phyloP scores from a whole-genome alignment of 92 coral and sea anemone species.

The Chrysogorgia sp. region DNA sequence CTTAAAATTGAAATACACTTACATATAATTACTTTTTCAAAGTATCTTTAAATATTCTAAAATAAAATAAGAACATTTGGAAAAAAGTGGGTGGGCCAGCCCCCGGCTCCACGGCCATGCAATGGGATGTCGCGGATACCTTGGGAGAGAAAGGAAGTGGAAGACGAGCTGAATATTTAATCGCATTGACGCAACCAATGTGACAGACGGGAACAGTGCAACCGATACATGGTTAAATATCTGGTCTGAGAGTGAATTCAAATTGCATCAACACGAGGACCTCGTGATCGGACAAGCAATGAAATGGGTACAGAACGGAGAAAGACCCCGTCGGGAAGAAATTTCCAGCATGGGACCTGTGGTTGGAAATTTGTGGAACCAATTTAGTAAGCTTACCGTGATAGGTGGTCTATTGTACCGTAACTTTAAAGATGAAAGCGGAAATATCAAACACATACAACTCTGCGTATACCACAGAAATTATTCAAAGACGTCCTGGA shows the following conservation, averaged over 20 bases:
- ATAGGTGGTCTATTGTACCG: constrained; percentile 45
- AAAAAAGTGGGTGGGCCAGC: too few relatives aligned
- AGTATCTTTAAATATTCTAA: too few relatives aligned
- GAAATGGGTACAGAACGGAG: constrained; percentile 38
- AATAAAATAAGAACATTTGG: too few relatives aligned
- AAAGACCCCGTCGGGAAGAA: constrained; percentile 24
- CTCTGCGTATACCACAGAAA: constrained; percentile 19
- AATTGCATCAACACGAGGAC: constrained; percentile 1
- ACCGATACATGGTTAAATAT: neutral
- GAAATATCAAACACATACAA: constrained; percentile 26
- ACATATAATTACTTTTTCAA: too few relatives aligned
- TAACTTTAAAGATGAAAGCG: constrained; percentile 31
- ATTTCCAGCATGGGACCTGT: constrained; percentile 45
- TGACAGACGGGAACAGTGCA: neutral
- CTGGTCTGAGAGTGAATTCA: neutral
- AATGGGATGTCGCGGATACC: constrained; percentile 25
- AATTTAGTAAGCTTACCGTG: constrained; percentile 37
- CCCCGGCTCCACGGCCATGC: too few relatives aligned
- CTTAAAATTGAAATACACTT: too few relatives aligned
- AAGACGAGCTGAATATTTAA: neutral
- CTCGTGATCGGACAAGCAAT: constrained; percentile 3
- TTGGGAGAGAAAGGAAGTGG: neutral
- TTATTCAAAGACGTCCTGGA: constrained; percentile 3
- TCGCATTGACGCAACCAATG: neutral
- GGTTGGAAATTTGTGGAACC: constrained; percentile 51